Conservation (phyloP, 2,797 vertebrate species). For the Cephalopachus bancanus region DNA sequence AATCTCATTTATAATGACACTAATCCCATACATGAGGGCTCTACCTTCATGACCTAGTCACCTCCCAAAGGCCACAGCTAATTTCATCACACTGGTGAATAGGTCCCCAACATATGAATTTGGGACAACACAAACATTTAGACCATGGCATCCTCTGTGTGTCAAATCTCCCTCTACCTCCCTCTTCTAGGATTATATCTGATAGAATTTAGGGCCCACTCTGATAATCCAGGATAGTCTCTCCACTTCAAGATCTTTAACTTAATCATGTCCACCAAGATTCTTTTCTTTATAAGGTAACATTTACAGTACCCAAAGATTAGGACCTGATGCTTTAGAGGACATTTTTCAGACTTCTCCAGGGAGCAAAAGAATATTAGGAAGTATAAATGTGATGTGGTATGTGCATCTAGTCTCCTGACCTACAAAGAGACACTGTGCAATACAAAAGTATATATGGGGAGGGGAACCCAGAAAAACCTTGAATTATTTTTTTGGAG, state of each 20-base stretch:
- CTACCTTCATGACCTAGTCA: background rate
- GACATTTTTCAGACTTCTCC: background rate
- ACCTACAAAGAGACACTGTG: background rate
- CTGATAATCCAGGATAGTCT: background rate
- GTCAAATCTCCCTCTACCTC: background rate
- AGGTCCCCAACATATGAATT: background rate
- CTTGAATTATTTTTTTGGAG: too few species aligned
- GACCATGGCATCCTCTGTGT: background rate
- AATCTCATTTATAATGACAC: background rate
- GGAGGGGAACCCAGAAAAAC: too few species aligned
- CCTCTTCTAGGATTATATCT: background rate
- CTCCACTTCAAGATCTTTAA: background rate
- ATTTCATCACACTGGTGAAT: background rate
- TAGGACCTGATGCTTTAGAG: background rate
- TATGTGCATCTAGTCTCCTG: background rate
- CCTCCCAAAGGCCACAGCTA: background rate
- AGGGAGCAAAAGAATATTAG: background rate
- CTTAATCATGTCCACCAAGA: background rate
- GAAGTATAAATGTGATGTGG: background rate
- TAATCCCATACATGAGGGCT: background rate
- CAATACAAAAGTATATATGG: background rate
- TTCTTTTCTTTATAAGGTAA: background rate
- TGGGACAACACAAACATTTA: background rate
- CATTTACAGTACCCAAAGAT: background rate
- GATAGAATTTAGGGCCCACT: background rate